These are phyloP conservation scores for Porites lutea DNA, from an alignment of 64 coral and sea anemone genomes.

Conservation along the genomic window DNA sequence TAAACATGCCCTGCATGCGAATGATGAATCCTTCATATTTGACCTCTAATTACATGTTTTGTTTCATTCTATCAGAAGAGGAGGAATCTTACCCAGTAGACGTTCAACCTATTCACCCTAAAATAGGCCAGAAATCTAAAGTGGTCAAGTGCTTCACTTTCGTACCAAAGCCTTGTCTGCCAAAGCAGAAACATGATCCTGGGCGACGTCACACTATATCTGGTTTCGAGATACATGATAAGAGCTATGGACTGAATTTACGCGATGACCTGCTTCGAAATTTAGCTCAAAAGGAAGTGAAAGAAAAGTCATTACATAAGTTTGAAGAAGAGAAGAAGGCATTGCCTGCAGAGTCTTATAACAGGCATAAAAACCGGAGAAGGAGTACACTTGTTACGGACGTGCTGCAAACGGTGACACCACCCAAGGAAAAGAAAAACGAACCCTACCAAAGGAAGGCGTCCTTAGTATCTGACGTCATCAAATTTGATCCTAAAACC, in stretches of 20 bases:
- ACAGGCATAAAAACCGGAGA: neutral
- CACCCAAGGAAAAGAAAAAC: neutral
- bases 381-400: constrained; percentile 65
- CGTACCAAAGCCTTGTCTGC: neutral
- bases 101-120: constrained; percentile 18
- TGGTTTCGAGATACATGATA: neutral
- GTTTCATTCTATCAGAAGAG: constrained; percentile 26
- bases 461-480: constrained; percentile 59
- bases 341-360: constrained; percentile 1
- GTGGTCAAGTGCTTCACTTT: constrained; percentile 40
- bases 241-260: constrained; percentile 4
- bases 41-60: too few species aligned
- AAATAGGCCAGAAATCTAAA: constrained; percentile 49
- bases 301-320: constrained; percentile 16
- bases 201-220: constrained; percentile 61
- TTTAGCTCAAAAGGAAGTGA: constrained; percentile 43
- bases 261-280: constrained; percentile 58
- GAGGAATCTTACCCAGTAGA: constrained; percentile 58
- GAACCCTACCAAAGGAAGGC: constrained; percentile 6
- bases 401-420: constrained; percentile 9
- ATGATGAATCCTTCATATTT: neutral
- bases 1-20: too few species aligned
- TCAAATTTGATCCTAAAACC: constrained; percentile 18
- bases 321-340: constrained; percentile 44
- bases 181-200: neutral